These are phyloP conservation scores for Plebejus argus DNA, from an alignment of 2,888 invertebrate species.

Conservation along the genomic window DNA sequence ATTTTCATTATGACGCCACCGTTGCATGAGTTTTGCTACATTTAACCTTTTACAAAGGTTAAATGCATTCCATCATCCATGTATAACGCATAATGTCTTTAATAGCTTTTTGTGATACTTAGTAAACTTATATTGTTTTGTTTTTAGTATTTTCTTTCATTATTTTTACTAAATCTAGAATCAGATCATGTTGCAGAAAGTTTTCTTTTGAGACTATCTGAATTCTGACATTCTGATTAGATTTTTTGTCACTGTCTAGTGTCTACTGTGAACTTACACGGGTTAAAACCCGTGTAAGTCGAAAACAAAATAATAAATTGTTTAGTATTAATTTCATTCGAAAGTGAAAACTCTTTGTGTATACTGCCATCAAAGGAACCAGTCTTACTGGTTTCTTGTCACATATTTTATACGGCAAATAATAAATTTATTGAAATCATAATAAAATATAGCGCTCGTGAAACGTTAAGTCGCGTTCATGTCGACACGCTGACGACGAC, in stretches of 20 bases:
- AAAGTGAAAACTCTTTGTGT: background rate
- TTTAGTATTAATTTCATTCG: background rate
- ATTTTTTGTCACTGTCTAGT: background rate
- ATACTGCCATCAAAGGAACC: background rate
- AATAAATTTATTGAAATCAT: background rate
- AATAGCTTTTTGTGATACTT: background rate
- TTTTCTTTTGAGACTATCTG: background rate
- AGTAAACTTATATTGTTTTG: background rate
- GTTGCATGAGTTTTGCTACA: background rate
- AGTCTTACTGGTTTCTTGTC: background rate
- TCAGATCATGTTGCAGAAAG: background rate
- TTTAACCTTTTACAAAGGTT: background rate
- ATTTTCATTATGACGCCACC: background rate
- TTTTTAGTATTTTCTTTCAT: background rate
- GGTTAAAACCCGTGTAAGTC: too few relatives aligned
- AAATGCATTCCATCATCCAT: background rate
- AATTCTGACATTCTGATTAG: background rate
- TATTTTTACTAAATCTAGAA: background rate
- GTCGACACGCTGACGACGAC: slow-evolving; percentile 36
- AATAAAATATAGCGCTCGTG: slow-evolving; percentile 31
- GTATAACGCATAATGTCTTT: background rate
- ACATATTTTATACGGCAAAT: background rate
- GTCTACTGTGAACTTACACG: too few relatives aligned
- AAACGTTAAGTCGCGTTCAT: slow-evolving; percentile 36
- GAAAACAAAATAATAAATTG: background rate